Percentiles rank a stretch among this genome's conserved stretches.
Evolutionary conservation across 2,797 vertebrate genomes (phyloP).

Genomic region (Syngnathus rostellatus): DNA sequence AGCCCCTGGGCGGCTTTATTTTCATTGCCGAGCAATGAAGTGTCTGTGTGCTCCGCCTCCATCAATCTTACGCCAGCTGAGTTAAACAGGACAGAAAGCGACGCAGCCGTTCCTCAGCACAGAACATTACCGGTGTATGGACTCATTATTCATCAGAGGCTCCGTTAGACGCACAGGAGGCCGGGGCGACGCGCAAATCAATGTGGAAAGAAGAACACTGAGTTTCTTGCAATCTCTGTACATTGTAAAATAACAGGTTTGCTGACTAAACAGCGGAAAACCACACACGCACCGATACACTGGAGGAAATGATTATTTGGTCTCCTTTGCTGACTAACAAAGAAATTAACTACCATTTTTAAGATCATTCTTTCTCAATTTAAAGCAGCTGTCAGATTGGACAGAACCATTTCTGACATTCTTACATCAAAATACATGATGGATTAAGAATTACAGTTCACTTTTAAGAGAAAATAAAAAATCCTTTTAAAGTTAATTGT

Average conservation of each 20-base stretch:
- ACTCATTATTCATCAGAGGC: constrained; percentile 73
- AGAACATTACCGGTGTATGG: constrained; percentile 73
- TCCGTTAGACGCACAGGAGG: constrained; percentile 65
- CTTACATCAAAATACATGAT: no score
- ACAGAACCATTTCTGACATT: no score
- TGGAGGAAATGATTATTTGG: neutral
- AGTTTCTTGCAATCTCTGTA: neutral
- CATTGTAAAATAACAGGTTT: neutral
- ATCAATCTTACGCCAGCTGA: constrained; percentile 67
- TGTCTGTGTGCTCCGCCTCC: constrained; percentile 63
- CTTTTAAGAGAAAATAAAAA: no score
- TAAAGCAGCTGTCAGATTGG: no score
- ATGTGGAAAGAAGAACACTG: constrained; percentile 28
- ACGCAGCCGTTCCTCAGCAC: constrained; percentile 70
- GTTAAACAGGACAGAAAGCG: constrained; percentile 73
- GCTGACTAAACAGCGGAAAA: neutral
- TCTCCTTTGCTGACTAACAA: neutral
- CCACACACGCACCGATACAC: neutral
- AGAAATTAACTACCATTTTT: neutral
- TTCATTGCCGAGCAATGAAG: constrained; percentile 68
- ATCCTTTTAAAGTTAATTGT: no score
- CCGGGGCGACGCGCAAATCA: constrained; percentile 42
- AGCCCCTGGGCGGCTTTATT: constrained; percentile 57
- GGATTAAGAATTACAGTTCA: no score
- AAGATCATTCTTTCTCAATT: no score